Evolutionary conservation across 2,888 invertebrate species (phyloP), one percentile per base, ranked within the genome.

Genomic region (Pachycephus smyrnensis): DNA sequence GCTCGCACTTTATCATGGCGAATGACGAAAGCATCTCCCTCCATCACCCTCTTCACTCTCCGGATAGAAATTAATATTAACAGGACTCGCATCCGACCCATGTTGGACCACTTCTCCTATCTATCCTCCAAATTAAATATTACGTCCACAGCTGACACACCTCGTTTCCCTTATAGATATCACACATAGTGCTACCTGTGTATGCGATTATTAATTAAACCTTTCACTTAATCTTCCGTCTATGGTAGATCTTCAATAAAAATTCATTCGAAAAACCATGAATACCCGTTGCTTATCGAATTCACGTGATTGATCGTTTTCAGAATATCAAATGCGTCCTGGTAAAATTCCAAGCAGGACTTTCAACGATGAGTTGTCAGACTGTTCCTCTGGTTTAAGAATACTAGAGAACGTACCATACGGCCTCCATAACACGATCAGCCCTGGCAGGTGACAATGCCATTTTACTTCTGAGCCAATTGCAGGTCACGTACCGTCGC

Each of bases 401-500:
- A 23, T 55, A 55, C 55, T 23, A 1, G 55, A 55, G 55, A 55
- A 55, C 55, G 55, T 55, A 55, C 6, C 55, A 55, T 23, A 55
- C 23, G 55, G 23, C 55, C 55, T 55, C 55, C 55, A 9, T 55
- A 88, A 87, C 83, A 75, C 82, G 86, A 88, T 88, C 86, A 87
- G 83, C 83, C 80, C 83, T 82, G 78, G 80, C 82, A 79, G 83
- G 84, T 86, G 82, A 85, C 86, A 84, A 80, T 76, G 79, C 73
- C 81, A 85, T 85, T 86, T 87, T 87, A 84, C 77, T 81, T 76
- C 75, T 76, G 55, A 82, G 82, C 81, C 85, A 86, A 85, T 86
- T 87, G 86, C 88, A 81, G 82, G 86, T 88, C 88, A 88, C 87
- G 88, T 88, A 87, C 74, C 23, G 68, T 71, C 40, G 40, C 74